A percentile compares a stretch with the other conserved stretches of the same genome.
Evolutionary conservation across 2,797 vertebrate species (phyloP).

Genomic region (Macropodus opercularis): DNA sequence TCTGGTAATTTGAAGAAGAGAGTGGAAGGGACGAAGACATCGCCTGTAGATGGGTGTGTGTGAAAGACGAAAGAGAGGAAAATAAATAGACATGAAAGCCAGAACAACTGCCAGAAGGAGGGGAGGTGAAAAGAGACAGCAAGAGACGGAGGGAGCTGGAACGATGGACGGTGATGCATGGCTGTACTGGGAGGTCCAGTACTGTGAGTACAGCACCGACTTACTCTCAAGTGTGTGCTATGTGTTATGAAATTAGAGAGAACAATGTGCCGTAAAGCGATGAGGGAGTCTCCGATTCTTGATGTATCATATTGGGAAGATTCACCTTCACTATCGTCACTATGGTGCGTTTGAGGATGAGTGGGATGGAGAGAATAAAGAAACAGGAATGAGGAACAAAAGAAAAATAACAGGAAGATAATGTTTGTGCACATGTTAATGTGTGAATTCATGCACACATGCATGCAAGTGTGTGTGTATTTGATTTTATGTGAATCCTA

Average conservation of each 20-base stretch:
- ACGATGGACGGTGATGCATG: conserved; percentile 66
- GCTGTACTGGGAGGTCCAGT: conserved; percentile 40
- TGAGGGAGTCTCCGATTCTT: conserved; percentile 57
- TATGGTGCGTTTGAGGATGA: conserved; percentile 12
- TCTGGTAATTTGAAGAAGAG: conserved; percentile 49
- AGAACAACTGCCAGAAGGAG: conserved; percentile 19
- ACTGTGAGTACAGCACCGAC: conserved; percentile 34
- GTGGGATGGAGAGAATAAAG: conserved; percentile 10
- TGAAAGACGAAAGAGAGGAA: conserved; percentile 44
- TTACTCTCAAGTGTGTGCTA: conserved; percentile 50
- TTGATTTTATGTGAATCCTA: conserved; percentile 63
- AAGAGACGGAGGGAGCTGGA: conserved; percentile 20
- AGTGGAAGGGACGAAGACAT: conserved; percentile 33
- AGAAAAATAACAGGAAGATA: conserved; percentile 44
- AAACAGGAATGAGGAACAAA: conserved; percentile 42
- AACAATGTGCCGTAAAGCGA: conserved; percentile 63
- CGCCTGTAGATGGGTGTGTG: conserved; percentile 2
- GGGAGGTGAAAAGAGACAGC: conserved; percentile 15
- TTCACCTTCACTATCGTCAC: conserved; percentile 45
- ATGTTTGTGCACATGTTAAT: neutral
- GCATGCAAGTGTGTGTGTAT: neutral
- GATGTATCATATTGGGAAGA: conserved; percentile 25
- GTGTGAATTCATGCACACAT: conserved; percentile 1
- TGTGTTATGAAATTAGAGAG: conserved; percentile 62
- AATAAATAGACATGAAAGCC: conserved; percentile 53